phyloP scores from a whole-genome alignment of 35 echinoderm and acorn worm genomes.

The Acanthaster planci region DNA sequence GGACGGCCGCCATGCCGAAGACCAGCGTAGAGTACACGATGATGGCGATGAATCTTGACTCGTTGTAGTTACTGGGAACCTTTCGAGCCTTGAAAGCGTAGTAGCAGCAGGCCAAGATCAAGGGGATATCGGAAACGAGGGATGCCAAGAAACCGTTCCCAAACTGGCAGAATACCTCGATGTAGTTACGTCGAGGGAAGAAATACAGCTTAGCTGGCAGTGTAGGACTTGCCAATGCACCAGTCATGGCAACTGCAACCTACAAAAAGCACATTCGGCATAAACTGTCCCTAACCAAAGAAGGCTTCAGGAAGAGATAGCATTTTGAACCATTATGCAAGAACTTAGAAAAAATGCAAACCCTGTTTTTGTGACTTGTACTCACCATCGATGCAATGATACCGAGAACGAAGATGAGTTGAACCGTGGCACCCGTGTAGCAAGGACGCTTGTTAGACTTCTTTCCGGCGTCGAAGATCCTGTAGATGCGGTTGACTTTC shows the following conservation, averaged over 20 bases:
- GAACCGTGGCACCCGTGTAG: not conserved
- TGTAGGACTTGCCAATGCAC: not conserved
- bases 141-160: not conserved
- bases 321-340: not conserved
- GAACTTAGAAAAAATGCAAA: not conserved
- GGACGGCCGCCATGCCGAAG: not conserved
- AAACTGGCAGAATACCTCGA: not conserved
- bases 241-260: not conserved
- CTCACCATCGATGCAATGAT: not conserved
- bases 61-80: not conserved
- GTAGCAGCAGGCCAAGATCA: not conserved
- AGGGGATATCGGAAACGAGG: not conserved
- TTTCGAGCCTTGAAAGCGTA: slow-evolving; percentile 3
- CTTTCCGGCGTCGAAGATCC: slow-evolving; percentile 43
- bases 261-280: not conserved
- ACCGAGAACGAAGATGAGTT: not conserved
- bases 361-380: too few species aligned
- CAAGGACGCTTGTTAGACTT: slow-evolving; percentile 50
- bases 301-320: not conserved
- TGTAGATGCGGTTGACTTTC: slow-evolving; percentile 35
- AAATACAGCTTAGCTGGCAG: not conserved
- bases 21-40: slow-evolving; percentile 13
- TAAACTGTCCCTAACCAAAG: not conserved
- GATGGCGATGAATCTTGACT: slow-evolving; percentile 26
- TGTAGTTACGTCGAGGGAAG: not conserved